These are phyloP conservation scores for Seriola dumerili DNA, from an alignment of 2,113 vertebrate species.

Conservation along the genomic window DNA sequence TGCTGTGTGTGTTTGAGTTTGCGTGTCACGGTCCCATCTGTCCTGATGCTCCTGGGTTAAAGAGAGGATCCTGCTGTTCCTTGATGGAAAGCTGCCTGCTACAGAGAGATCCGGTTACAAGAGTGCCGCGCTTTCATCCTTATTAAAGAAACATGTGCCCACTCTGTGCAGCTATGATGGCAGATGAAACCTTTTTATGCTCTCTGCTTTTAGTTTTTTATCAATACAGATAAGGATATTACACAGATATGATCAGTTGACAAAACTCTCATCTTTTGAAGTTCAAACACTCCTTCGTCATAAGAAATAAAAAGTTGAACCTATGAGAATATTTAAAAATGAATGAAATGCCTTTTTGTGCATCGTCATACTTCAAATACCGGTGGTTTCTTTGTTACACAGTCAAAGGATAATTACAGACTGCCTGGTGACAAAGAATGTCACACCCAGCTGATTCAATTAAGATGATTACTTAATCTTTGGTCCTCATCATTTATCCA, in stretches of 20 bases:
- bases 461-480: slow-evolving; percentile 41
- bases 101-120: slow-evolving; percentile 86
- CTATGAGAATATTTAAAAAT: not conserved
- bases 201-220: slow-evolving; percentile 30
- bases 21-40: slow-evolving; percentile 83
- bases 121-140: slow-evolving; percentile 85
- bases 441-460: slow-evolving; percentile 28
- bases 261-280: slow-evolving; percentile 10
- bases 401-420: slow-evolving; percentile 35
- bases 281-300: not conserved
- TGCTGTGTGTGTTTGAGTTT: slow-evolving; percentile 56
- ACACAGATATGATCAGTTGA: slow-evolving; percentile 12
- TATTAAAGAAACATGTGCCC: slow-evolving; percentile 86
- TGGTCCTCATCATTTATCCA: slow-evolving; percentile 38
- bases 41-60: slow-evolving; percentile 80
- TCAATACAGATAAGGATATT: slow-evolving; percentile 30
- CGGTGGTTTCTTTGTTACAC: slow-evolving; percentile 40
- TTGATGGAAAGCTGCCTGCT: slow-evolving; percentile 83
- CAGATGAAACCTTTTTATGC: slow-evolving; percentile 45
- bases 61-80: slow-evolving; percentile 84
- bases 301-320: not conserved
- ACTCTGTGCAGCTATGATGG: slow-evolving; percentile 65
- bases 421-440: slow-evolving; percentile 33
- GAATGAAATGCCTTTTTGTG: slow-evolving; percentile 9
- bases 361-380: slow-evolving; percentile 31